Conservation (phyloP, 2,888 invertebrate species). For the Philereme transversata region DNA sequence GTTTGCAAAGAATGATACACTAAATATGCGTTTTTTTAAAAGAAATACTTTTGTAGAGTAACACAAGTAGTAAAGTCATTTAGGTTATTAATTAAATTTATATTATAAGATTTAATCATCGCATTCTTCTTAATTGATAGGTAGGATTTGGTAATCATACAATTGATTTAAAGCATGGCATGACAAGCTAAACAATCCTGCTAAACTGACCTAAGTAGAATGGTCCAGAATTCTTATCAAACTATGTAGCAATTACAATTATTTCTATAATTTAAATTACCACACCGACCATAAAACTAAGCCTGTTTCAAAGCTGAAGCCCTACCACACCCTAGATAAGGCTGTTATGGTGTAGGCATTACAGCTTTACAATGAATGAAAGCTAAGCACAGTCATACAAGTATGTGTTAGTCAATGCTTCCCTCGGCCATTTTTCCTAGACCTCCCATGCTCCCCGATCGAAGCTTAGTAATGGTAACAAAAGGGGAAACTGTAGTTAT, state of each 20-base stretch:
- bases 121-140: too few species aligned
- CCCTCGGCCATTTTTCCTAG: constrained; percentile 48
- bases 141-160: too few species aligned
- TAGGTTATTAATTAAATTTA: too few species aligned
- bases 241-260: constrained; percentile 9
- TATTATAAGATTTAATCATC: too few species aligned
- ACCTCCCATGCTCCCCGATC: constrained; percentile 45
- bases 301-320: constrained; percentile 33
- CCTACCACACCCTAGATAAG: constrained; percentile 27
- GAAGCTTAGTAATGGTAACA: constrained; percentile 35
- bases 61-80: too few species aligned
- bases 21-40: background rate
- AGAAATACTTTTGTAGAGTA: too few species aligned
- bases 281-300: constrained; percentile 23
- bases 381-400: constrained; percentile 57
- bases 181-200: too few species aligned
- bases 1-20: background rate
- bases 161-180: too few species aligned
- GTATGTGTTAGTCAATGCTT: constrained; percentile 1
- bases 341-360: constrained; percentile 25
- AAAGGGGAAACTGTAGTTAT: constrained; percentile 47
- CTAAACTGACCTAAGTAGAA: background rate
- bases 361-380: constrained; percentile 56
- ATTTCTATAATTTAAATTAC: constrained; percentile 10
- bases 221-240: constrained; percentile 15